A percentile compares a stretch with the other conserved stretches of the same genome.
Evolutionary conservation across 2,113 vertebrate genomes (phyloP).

Genomic region (Corythoichthys haematopterus): DNA sequence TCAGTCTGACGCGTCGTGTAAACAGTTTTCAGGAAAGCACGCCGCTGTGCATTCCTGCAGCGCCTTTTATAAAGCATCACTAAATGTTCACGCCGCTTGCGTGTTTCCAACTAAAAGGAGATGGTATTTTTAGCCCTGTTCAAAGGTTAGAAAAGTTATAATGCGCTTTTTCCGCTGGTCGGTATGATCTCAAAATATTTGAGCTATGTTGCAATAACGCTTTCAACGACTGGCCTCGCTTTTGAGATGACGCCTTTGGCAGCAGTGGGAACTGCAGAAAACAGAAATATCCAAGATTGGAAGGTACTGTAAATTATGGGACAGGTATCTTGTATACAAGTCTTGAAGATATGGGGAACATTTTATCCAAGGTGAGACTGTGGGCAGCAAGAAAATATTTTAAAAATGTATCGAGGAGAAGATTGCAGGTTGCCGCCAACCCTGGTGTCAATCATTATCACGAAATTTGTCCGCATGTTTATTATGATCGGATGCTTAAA

Average conservation of each 20-base stretch:
- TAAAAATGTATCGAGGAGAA: too few relatives aligned
- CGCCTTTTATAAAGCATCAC: conserved; percentile 48
- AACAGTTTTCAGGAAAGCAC: conserved; percentile 74
- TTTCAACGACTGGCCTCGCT: conserved; percentile 38
- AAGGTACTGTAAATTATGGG: too few relatives aligned
- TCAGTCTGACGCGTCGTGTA: conserved; percentile 78
- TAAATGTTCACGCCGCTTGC: conserved; percentile 45
- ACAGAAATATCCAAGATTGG: not conserved
- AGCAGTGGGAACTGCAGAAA: not conserved
- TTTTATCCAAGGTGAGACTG: not conserved
- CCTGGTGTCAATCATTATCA: too few relatives aligned
- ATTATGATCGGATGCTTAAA: too few relatives aligned
- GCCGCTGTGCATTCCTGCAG: conserved; percentile 68
- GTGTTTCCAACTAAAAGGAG: conserved; percentile 15
- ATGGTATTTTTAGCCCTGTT: conserved; percentile 1
- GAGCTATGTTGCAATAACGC: conserved; percentile 27
- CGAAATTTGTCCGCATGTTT: too few relatives aligned
- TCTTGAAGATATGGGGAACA: not conserved
- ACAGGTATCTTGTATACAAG: not conserved
- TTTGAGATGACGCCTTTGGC: not conserved
- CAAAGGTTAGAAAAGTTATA: conserved; percentile 4
- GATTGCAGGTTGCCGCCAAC: too few relatives aligned
- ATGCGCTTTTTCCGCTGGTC: not conserved
- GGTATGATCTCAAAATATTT: conserved; percentile 37
- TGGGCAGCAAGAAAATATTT: not conserved